Base-by-base conservation (phyloP, 1,140 invertebrate species). In the Achroia grisella region DNA sequence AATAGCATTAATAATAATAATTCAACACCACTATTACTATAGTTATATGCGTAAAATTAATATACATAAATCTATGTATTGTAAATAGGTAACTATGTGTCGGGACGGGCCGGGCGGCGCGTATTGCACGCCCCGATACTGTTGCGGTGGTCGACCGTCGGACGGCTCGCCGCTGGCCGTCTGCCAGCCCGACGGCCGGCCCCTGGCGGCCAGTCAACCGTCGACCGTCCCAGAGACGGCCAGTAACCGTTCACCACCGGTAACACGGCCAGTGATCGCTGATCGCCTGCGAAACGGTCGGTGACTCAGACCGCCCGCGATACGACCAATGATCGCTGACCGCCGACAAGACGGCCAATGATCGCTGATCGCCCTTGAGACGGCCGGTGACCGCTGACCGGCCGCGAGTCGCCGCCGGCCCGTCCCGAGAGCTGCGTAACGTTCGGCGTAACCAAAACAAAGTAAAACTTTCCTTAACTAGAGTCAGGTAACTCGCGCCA, bases 61-160 rank as follows among this genome's bases (percentile, higher is more conserved):
- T 67, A 69, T 67, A 69, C 48, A 62, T 62, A 64, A 56, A 64
- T 57, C 51, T 62, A 65, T 52, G 15, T 41, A 52, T 67, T 67
- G 60, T 69, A 62, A 65, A 70, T 70, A 70, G 60, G 56, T 63
- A 62, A 63, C 62, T 71, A 68, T 56, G 52, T 53, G 53, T 61
- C 56, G 56, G 62, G 44, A 50, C 44, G 55, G 17, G 55, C 14
- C 58, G 12, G 32, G 33, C 61, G 62, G 60, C n/a, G 33, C 61
- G 62, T 60, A 54, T 14, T 58, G 52, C 48, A 43, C 41, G 42
- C 11, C 14, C 34, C 34, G 34, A 13, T 12, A 23, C 17, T 2
- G 6, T 3, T 23, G 17, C 17, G 17, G 6, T 23, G 17, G 17
- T 6, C 17, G 17, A 2, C 17, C 17, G 6, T 23, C 17, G 2